A percentile compares a stretch with the other conserved stretches of the same genome.
phyloP scores from a whole-genome alignment of 2,113 vertebrate species.

The Amphilophus citrinellus region DNA sequence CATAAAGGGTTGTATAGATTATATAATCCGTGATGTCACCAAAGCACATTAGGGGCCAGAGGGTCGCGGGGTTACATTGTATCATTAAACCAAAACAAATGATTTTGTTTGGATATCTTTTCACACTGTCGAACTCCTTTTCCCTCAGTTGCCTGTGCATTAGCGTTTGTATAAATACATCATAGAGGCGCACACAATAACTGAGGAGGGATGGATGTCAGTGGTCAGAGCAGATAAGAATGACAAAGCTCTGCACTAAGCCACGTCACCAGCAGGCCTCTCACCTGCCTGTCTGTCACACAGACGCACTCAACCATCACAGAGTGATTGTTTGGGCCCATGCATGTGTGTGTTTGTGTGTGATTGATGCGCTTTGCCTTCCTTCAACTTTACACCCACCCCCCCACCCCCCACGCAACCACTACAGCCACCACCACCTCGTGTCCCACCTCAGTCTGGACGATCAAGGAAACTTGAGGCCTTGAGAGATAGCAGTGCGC shows the following conservation, averaged over 20 bases:
- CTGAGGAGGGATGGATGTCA: slow-evolving; percentile 58
- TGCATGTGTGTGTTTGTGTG: slow-evolving; percentile 63
- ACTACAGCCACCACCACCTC: slow-evolving; percentile 50
- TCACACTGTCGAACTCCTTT: slow-evolving; percentile 39
- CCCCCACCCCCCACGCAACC: not conserved
- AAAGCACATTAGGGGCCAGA: not conserved
- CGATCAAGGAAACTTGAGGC: slow-evolving; percentile 90
- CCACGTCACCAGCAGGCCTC: slow-evolving; percentile 71
- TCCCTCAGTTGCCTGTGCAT: slow-evolving; percentile 39
- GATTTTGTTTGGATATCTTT: slow-evolving; percentile 47
- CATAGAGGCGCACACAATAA: slow-evolving; percentile 67
- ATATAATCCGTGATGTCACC: slow-evolving; percentile 17
- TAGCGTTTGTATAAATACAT: slow-evolving; percentile 73
- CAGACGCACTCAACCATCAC: slow-evolving; percentile 79
- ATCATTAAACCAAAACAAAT: slow-evolving; percentile 60
- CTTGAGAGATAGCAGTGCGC: slow-evolving; percentile 86
- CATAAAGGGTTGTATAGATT: slow-evolving; percentile 2
- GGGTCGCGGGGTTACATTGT: slow-evolving; percentile 28
- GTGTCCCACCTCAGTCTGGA: slow-evolving; percentile 86
- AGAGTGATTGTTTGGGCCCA: slow-evolving; percentile 67
- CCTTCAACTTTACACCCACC: slow-evolving; percentile 24
- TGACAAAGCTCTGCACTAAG: slow-evolving; percentile 67
- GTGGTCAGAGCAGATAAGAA: slow-evolving; percentile 72
- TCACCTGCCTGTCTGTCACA: slow-evolving; percentile 84
- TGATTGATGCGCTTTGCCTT: slow-evolving; percentile 90